Base-by-base conservation (phyloP, 1,140 invertebrate species). In the Leptinotarsa texana region DNA sequence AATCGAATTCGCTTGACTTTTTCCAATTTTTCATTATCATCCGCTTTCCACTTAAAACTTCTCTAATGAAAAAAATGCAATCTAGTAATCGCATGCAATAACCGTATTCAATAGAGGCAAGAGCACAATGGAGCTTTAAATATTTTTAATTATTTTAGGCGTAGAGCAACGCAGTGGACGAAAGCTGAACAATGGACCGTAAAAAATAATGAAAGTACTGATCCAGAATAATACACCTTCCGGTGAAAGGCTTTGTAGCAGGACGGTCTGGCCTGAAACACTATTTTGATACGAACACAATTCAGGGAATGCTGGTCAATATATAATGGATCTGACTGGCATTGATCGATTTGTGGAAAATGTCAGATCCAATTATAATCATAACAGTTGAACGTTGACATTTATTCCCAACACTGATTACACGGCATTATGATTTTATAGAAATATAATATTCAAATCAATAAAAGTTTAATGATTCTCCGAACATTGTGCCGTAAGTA, bases 111-210 rank as follows among this genome's bases (percentile, higher is more conserved):
- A 57, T 57, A 57, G 51, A 57, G 51, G 15, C n/a, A 18, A 18
- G 4, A 57, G 51, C 51, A 57, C 51, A 57, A 57, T 57, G 51
- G 51, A 57, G 51, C 51, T 57, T 18, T 57, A 15, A 57, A 57
- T 57, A 57, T 57, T 57, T 57, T 57, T 57, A 57, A 57, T 57
- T 57, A 57, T 57, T 57, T 57, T 57, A 57, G 51, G 51, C 51
- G 17, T 57, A 57, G 4, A 57, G 51, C 51, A 57, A 57, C 51
- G 51, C 51, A 5, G 15, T 57, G 51, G 51, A 57, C n/a, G 51
- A 57, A 57, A 57, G 13, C n/a, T 18, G n/a, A 57, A 57, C 51
- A 57, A 57, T 57, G 51, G 51, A 15, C n/a, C 51, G 51, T 57
- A n/a, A 57, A 57, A 57, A 57, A 18, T 57, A 18, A 57, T 57